phyloP scores from a whole-genome alignment of 2,888 invertebrate species.

The Noctua comes region DNA sequence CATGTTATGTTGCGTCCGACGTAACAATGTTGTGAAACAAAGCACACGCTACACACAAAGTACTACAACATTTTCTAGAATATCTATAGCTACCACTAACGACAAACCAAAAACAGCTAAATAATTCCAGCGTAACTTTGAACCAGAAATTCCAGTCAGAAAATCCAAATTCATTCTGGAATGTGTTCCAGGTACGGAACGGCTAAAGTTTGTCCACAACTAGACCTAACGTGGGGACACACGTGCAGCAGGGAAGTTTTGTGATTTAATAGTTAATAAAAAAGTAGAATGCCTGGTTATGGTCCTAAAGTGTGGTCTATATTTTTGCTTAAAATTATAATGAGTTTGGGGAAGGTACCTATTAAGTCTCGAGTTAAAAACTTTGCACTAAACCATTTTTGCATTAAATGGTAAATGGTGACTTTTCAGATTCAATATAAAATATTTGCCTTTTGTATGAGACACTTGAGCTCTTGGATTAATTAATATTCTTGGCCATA shows the following conservation, averaged over 20 bases:
- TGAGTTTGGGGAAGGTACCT: background rate
- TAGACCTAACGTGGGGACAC: constrained; percentile 25
- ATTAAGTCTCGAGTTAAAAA: background rate
- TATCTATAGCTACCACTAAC: constrained; percentile 9
- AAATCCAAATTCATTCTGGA: constrained; percentile 66
- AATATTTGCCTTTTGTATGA: too few relatives aligned
- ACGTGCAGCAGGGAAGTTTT: constrained; percentile 28
- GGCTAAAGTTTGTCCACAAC: constrained; percentile 65
- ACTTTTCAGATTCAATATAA: background rate
- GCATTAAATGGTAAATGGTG: background rate
- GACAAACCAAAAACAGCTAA: constrained; percentile 17
- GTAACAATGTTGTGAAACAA: background rate
- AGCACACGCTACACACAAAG: background rate
- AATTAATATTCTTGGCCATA: too few relatives aligned
- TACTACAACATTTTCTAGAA: background rate
- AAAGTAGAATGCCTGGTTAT: constrained; percentile 21
- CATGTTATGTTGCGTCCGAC: background rate
- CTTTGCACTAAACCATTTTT: too few relatives aligned
- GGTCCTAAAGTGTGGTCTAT: constrained; percentile 11
- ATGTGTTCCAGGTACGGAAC: constrained; percentile 72
- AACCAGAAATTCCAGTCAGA: constrained; percentile 55
- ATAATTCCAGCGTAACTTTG: constrained; percentile 53
- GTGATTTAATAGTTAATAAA: constrained; percentile 59
- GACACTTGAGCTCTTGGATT: too few relatives aligned
- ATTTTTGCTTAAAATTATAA: constrained; percentile 12